Conservation (phyloP, 2,888 invertebrate species). For the Theretra japonica region DNA sequence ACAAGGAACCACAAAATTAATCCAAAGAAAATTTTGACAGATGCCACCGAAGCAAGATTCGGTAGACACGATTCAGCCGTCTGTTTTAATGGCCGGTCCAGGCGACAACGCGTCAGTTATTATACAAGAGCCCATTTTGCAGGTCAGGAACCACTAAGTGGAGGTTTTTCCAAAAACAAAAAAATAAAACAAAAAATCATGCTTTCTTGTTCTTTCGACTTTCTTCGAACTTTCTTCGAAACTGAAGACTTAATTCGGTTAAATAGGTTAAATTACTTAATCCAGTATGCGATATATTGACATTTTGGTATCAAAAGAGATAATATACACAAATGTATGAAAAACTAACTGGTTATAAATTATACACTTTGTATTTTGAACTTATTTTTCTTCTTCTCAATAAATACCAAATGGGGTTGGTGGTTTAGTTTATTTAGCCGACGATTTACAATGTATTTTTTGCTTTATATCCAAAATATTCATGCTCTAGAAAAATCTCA, state of each 20-base stretch:
- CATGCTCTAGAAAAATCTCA: too few species aligned
- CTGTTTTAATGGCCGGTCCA: conserved; percentile 57
- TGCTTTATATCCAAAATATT: too few species aligned
- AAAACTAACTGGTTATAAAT: too few species aligned
- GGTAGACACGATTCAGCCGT: conserved; percentile 59
- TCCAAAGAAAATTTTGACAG: conserved; percentile 43
- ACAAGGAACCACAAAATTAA: neutral
- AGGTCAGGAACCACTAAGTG: conserved; percentile 49
- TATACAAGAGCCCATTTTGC: conserved; percentile 73
- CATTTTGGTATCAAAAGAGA: too few species aligned
- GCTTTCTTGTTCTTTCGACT: neutral
- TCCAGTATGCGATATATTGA: too few species aligned
- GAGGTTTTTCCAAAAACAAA: neutral
- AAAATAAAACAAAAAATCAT: neutral
- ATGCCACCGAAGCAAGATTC: conserved; percentile 68
- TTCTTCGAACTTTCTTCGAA: neutral
- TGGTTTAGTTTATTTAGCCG: too few species aligned
- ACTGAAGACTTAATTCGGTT: neutral
- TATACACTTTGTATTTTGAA: too few species aligned
- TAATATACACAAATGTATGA: too few species aligned
- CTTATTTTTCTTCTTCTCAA: too few species aligned
- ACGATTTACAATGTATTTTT: too few species aligned
- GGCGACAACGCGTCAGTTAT: conserved; percentile 62
- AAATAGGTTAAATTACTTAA: neutral
- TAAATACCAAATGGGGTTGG: too few species aligned